Conservation (phyloP, 2,888 invertebrate species). For the Hylaea fasciaria region DNA sequence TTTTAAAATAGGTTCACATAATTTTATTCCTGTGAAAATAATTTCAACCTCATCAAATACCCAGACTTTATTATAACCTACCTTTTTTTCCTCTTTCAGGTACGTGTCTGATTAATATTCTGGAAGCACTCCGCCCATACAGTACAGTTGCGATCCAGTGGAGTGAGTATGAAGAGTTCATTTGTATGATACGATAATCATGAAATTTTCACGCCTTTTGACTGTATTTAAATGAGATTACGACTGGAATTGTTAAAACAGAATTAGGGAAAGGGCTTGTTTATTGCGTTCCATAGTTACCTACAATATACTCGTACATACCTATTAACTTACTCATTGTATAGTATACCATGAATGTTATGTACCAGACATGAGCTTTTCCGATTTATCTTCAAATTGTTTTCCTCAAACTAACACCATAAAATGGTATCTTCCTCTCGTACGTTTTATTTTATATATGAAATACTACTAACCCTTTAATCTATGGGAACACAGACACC, state of each 20-base stretch:
- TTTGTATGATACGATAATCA: slow-evolving; percentile 33
- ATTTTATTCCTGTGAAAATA: not conserved
- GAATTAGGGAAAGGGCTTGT: too few relatives aligned
- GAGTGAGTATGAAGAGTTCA: slow-evolving; percentile 50
- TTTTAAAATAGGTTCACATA: not conserved
- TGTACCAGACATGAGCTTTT: too few relatives aligned
- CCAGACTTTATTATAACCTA: slow-evolving; percentile 19
- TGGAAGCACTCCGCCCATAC: slow-evolving; percentile 43
- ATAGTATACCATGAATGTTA: too few relatives aligned
- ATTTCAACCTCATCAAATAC: slow-evolving; percentile 5
- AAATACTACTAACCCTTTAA: slow-evolving; percentile 19
- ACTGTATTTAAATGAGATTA: slow-evolving; percentile 17
- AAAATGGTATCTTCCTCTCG: too few relatives aligned
- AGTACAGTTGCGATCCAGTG: slow-evolving; percentile 47
- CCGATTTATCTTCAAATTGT: too few relatives aligned
- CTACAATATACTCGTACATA: too few relatives aligned
- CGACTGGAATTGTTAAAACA: not conserved
- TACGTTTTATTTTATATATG: not conserved
- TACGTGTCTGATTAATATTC: slow-evolving; percentile 57
- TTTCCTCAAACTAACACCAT: too few relatives aligned
- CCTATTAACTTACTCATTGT: too few relatives aligned
- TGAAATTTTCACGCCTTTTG: slow-evolving; percentile 21
- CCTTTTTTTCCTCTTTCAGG: slow-evolving; percentile 50
- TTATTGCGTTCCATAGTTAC: too few relatives aligned
- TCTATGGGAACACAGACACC: slow-evolving; percentile 8